Evolutionary conservation across 2,888 invertebrate genomes (phyloP).

Genomic region (Yponomeuta malinellus): DNA sequence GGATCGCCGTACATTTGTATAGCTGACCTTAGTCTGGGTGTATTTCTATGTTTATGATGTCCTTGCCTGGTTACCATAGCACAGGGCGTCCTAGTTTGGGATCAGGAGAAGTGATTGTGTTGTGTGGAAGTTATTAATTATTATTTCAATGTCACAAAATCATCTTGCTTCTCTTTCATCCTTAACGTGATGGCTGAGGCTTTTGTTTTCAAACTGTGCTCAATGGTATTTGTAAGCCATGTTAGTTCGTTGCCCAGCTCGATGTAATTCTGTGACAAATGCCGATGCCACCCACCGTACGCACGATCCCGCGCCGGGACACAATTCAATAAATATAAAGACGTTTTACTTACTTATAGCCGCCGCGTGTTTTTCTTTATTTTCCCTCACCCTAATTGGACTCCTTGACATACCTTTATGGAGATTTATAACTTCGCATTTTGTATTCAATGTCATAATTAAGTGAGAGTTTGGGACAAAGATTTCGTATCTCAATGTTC

Average conservation of each 20-base stretch:
- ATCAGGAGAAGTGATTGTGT: no score
- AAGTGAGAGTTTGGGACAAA: background rate
- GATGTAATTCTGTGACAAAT: conserved; percentile 49
- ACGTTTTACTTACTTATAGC: conserved; percentile 36
- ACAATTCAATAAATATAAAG: conserved; percentile 55
- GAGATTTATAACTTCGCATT: background rate
- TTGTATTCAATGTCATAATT: conserved; percentile 25
- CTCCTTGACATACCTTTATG: conserved; percentile 23
- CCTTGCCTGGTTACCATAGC: no score
- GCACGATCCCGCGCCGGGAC: conserved; percentile 40
- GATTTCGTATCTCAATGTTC: background rate
- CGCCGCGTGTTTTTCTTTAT: conserved; percentile 40
- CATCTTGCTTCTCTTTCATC: no score
- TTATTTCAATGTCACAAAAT: background rate
- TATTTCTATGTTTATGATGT: no score
- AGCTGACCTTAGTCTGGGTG: no score
- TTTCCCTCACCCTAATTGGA: conserved; percentile 44
- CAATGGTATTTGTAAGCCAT: background rate
- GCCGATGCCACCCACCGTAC: conserved; percentile 67
- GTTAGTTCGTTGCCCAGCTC: conserved; percentile 3
- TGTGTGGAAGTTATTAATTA: no score
- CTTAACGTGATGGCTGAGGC: no score
- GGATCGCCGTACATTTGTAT: no score
- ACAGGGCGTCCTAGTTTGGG: no score
- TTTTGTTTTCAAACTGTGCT: background rate